A percentile compares a stretch with the other conserved stretches of the same genome.
Conservation (phyloP, 2,888 invertebrate genomes). For the Lasioglossum oenotherae region DNA sequence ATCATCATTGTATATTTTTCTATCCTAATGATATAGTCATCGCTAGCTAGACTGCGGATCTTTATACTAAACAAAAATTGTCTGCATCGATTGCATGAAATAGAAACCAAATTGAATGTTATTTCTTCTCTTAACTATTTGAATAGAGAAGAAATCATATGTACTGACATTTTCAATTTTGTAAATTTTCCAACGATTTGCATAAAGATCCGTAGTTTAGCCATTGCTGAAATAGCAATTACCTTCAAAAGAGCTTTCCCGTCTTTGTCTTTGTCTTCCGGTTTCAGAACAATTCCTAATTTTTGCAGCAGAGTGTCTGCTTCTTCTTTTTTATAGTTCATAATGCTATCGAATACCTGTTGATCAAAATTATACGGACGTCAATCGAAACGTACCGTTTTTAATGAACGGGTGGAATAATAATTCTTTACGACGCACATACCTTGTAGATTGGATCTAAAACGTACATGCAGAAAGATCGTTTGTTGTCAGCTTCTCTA, state of each 20-base stretch:
- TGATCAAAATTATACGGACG: constrained; percentile 47
- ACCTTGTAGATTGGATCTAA: constrained; percentile 99
- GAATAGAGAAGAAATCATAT: no score
- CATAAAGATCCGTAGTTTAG: no score
- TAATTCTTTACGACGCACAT: constrained; percentile 46
- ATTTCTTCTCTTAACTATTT: no score
- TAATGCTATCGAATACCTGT: constrained; percentile 91
- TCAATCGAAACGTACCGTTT: background rate
- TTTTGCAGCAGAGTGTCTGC: constrained; percentile 94
- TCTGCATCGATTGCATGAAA: no score
- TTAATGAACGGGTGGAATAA: background rate
- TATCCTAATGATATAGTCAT: background rate
- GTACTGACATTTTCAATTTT: no score
- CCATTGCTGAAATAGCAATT: background rate
- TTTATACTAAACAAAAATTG: no score
- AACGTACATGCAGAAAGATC: constrained; percentile 99
- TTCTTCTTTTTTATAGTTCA: constrained; percentile 98
- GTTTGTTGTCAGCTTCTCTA: constrained; percentile 95
- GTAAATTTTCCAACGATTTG: no score
- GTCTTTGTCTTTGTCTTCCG: constrained; percentile 98
- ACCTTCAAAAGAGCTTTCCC: constrained; percentile 98
- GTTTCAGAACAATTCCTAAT: constrained; percentile 95
- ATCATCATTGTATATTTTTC: constrained; percentile 73
- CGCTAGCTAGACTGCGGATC: no score
- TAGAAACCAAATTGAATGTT: no score